phyloP scores from a whole-genome alignment of 2,888 invertebrate species.

The Tetrapedia diversipes region DNA sequence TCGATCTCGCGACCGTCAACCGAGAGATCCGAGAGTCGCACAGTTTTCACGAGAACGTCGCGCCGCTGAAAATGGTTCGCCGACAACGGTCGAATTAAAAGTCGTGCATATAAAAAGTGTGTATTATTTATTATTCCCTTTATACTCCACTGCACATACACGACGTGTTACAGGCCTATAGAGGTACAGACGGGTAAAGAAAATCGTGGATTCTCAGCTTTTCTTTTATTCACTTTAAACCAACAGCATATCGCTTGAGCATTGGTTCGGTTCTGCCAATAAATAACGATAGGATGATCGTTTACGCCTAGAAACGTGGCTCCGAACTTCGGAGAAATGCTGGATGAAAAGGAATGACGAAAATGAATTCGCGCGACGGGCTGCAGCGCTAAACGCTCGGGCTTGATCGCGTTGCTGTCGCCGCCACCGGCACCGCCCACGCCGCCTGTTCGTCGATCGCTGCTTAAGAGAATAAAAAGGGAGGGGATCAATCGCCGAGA shows the following conservation, averaged over 20 bases:
- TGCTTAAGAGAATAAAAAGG: constrained; percentile 3
- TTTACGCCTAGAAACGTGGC: constrained; percentile 43
- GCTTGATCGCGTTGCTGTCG: too few relatives aligned
- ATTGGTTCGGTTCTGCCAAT: constrained; percentile 73
- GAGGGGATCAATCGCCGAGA: background rate
- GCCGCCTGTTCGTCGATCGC: background rate
- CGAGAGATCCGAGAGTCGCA: too few relatives aligned
- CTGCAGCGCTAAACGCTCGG: constrained; percentile 2
- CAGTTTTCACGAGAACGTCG: too few relatives aligned
- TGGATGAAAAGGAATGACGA: background rate
- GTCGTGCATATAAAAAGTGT: constrained; percentile 72
- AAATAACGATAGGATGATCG: constrained; percentile 63
- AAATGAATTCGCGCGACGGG: background rate
- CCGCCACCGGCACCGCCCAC: too few relatives aligned
- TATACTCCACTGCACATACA: constrained; percentile 68
- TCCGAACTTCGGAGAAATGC: constrained; percentile 18
- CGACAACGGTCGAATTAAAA: too few relatives aligned
- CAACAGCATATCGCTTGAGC: constrained; percentile 74
- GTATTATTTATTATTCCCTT: constrained; percentile 64
- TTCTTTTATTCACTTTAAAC: constrained; percentile 73
- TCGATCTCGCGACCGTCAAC: background rate
- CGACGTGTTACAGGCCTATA: constrained; percentile 65
- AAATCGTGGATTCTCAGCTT: constrained; percentile 68
- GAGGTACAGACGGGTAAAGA: constrained; percentile 68
- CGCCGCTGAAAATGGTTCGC: too few relatives aligned